These are phyloP conservation scores for Momotus momota DNA, from an alignment of 2,797 vertebrate genomes.

Conservation along the genomic window DNA sequence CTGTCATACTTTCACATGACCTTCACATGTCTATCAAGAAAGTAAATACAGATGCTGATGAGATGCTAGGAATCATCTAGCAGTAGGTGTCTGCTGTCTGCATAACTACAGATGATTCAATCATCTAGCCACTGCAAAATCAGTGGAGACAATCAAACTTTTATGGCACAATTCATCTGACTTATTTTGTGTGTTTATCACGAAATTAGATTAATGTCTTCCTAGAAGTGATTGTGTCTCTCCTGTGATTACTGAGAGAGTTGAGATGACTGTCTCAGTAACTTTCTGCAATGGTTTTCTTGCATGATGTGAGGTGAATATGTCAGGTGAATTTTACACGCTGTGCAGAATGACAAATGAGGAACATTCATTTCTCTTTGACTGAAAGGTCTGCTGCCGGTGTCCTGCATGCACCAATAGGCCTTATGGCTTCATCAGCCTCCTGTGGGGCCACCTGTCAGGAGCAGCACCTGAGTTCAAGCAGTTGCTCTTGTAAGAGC, in stretches of 20 bases:
- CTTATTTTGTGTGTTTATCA: neutral
- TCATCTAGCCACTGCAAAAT: neutral
- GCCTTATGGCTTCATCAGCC: neutral
- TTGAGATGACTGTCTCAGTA: neutral
- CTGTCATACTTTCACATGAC: neutral
- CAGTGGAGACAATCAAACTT: neutral
- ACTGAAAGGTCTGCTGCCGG: neutral
- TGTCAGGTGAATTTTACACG: neutral
- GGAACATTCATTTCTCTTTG: neutral
- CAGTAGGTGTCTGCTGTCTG: neutral
- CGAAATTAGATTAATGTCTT: neutral
- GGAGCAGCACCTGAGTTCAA: neutral
- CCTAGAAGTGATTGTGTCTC: neutral
- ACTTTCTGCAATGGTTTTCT: neutral
- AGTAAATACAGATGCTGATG: neutral
- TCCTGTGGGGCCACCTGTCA: neutral
- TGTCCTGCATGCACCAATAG: neutral
- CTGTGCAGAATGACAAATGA: neutral
- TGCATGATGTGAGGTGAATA: neutral
- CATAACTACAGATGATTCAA: neutral
- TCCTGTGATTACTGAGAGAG: neutral
- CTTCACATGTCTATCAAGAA: neutral
- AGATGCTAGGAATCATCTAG: neutral
- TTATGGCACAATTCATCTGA: neutral
- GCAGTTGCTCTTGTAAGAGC: neutral